A percentile compares a stretch with the other conserved stretches of the same genome.
Evolutionary conservation across 2,797 vertebrate genomes (phyloP).

Genomic region (Otolemur crassicaudatus): DNA sequence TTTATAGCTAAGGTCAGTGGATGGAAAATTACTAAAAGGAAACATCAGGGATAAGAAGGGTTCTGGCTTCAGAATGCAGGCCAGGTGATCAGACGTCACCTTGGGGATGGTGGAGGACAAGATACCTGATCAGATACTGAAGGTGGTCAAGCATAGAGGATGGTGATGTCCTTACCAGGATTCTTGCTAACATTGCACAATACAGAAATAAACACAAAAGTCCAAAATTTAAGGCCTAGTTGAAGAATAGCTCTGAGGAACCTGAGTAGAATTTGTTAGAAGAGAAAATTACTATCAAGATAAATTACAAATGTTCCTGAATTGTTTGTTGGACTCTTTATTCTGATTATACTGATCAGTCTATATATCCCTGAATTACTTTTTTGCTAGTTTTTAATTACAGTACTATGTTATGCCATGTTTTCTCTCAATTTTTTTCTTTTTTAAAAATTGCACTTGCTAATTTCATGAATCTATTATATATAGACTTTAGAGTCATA

Average conservation of each 20-base stretch:
- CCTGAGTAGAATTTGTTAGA: background rate
- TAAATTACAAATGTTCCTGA: background rate
- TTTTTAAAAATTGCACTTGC: conserved; percentile 4
- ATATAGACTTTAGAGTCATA: background rate
- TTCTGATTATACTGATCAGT: background rate
- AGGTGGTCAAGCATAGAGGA: background rate
- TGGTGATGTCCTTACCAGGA: background rate
- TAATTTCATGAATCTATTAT: background rate
- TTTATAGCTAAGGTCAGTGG: background rate
- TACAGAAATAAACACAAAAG: background rate
- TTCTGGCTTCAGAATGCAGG: background rate
- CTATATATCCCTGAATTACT: background rate
- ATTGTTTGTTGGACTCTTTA: background rate
- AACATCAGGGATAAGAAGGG: background rate
- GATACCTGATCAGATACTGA: background rate
- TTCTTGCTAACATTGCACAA: background rate
- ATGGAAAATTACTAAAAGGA: background rate
- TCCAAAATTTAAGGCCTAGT: background rate
- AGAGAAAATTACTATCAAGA: background rate
- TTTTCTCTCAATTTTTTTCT: background rate
- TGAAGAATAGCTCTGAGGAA: background rate
- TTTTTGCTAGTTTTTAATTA: conserved; percentile 16
- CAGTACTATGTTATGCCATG: background rate
- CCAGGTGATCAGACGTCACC: background rate
- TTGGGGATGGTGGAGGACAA: background rate